These are phyloP conservation scores for Eupithecia abbreviata DNA, from an alignment of 2,888 invertebrate species.

Conservation along the genomic window DNA sequence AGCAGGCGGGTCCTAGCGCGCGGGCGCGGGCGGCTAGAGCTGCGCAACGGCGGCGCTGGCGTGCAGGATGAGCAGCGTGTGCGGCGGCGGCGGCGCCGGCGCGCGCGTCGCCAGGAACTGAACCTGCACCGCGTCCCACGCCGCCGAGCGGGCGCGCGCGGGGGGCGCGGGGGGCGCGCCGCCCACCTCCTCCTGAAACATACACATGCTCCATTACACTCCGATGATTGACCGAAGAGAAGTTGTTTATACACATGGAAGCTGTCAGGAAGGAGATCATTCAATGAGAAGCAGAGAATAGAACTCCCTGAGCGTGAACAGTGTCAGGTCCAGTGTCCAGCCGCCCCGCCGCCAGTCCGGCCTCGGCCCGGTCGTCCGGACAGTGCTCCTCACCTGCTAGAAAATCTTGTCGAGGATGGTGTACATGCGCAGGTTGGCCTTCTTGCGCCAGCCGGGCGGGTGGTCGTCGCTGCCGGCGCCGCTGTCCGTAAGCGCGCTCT, in stretches of 20 bases:
- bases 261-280: no score
- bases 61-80: conserved; percentile 70
- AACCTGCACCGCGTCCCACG: conserved; percentile 73
- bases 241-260: no score
- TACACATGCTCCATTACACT: no score
- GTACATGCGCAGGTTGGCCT: conserved; percentile 79
- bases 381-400: conserved; percentile 68
- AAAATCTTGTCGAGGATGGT: conserved; percentile 81
- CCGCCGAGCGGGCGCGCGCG: conserved; percentile 34
- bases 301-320: no score
- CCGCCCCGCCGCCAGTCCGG: no score
- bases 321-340: no score
- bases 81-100: conserved; percentile 49
- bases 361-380: no score
- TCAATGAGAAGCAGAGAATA: no score
- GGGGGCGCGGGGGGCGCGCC: neutral
- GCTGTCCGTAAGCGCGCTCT: conserved; percentile 46
- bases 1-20: no score
- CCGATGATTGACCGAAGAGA: no score
- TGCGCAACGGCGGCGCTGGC: conserved; percentile 47
- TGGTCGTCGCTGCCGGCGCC: conserved; percentile 20
- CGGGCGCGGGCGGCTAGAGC: conserved; percentile 50
- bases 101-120: conserved; percentile 61
- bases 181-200: neutral
- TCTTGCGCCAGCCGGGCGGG: conserved; percentile 73